Conservation (phyloP, 2,888 invertebrate species). For the Ommatoiulus sabulosus region DNA sequence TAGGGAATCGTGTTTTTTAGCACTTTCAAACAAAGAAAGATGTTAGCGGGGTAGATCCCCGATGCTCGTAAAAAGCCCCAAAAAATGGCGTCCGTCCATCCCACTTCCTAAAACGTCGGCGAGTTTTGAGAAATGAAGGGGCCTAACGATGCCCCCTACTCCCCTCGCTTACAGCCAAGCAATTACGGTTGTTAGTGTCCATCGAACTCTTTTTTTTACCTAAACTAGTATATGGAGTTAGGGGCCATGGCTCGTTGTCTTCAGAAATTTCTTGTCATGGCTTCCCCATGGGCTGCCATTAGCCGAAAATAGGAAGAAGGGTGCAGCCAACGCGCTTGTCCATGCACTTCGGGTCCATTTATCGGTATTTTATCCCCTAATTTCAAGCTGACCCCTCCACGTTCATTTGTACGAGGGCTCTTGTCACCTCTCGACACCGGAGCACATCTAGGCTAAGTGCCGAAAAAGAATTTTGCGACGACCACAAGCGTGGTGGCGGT, state of each 20-base stretch:
- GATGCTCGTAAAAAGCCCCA: slow-evolving; percentile 3
- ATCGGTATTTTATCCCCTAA: not conserved
- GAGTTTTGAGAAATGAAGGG: not conserved
- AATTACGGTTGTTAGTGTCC: not conserved
- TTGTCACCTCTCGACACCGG: slow-evolving; percentile 26
- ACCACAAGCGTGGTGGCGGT: slow-evolving; percentile 13
- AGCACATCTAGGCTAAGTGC: not conserved
- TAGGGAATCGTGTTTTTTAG: not conserved
- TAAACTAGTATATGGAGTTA: not conserved
- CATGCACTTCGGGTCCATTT: not conserved
- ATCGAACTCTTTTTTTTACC: not conserved
- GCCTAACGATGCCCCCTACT: not conserved
- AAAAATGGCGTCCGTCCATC: not conserved
- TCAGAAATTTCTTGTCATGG: slow-evolving; percentile 17
- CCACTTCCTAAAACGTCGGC: slow-evolving; percentile 15
- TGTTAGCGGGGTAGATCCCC: not conserved
- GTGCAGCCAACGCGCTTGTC: not conserved
- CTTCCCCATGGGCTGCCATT: slow-evolving; percentile 6
- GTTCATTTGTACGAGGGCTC: not conserved
- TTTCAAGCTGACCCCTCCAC: not conserved
- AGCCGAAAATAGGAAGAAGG: slow-evolving; percentile 22
- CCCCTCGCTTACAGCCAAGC: not conserved
- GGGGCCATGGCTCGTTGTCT: not conserved
- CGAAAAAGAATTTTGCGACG: not conserved
- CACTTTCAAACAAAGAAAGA: not conserved